A percentile compares a stretch with the other conserved stretches of the same genome.
These are phyloP conservation scores for Axis porcinus DNA, from an alignment of 2,113 vertebrate genomes.

Conservation along the genomic window DNA sequence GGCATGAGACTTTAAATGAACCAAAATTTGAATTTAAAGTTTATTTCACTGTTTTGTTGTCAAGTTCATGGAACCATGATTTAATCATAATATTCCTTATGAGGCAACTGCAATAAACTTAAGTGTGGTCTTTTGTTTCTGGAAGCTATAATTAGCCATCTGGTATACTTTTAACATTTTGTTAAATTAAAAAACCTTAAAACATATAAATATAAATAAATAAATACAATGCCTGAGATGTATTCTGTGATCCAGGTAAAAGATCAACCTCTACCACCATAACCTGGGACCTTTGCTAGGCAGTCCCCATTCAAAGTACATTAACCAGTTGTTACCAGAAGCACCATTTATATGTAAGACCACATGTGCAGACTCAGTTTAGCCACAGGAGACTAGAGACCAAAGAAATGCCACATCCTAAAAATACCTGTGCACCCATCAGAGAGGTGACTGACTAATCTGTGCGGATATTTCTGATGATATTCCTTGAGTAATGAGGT, in stretches of 20 bases:
- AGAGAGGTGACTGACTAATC: neutral
- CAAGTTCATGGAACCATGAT: neutral
- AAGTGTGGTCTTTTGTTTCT: slow-evolving; percentile 34
- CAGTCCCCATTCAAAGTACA: neutral
- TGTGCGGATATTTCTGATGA: neutral
- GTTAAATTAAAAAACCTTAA: slow-evolving; percentile 11
- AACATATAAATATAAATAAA: neutral
- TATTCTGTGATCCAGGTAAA: neutral
- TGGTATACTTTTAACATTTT: neutral
- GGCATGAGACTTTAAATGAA: neutral
- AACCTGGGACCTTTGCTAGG: neutral
- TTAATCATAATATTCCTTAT: slow-evolving; percentile 1
- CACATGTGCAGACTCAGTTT: neutral
- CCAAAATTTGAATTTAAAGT: slow-evolving; percentile 11
- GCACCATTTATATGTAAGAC: neutral
- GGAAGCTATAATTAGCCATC: neutral
- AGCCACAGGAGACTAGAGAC: neutral
- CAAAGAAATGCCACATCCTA: neutral
- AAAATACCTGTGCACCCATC: neutral
- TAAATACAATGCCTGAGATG: neutral
- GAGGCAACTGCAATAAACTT: neutral
- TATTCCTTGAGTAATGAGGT: neutral
- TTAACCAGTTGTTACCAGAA: neutral
- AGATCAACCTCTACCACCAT: neutral
- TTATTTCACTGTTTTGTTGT: slow-evolving; percentile 10